A percentile compares a stretch with the other conserved stretches of the same genome.
Evolutionary conservation across 2,113 vertebrate genomes (phyloP).

Genomic region (Carassius gibelio): DNA sequence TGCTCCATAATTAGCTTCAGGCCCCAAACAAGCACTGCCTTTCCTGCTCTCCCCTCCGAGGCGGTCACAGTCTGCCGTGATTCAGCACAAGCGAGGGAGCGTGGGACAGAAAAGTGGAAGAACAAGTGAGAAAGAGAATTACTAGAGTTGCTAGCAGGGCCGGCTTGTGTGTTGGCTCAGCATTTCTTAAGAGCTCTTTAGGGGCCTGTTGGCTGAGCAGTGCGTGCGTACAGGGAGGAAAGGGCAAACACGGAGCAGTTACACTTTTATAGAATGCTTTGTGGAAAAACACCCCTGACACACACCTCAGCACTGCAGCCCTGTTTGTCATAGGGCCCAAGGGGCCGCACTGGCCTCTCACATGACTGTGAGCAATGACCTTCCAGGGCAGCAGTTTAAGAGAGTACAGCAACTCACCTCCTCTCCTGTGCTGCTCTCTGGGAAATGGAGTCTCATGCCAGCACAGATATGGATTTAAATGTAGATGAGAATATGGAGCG

Average conservation of each 20-base stretch:
- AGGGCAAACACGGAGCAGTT: conserved; percentile 79
- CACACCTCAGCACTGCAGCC: conserved; percentile 76
- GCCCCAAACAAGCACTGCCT: conserved; percentile 70
- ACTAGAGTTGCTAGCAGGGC: conserved; percentile 66
- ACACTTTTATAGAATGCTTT: conserved; percentile 84
- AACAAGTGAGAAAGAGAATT: conserved; percentile 48
- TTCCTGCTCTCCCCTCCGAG: conserved; percentile 56
- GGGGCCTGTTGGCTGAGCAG: conserved; percentile 77
- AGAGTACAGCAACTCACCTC: conserved; percentile 64
- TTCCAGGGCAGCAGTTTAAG: conserved; percentile 72
- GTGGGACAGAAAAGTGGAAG: conserved; percentile 16
- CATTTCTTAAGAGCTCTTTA: conserved; percentile 81
- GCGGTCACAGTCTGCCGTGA: conserved; percentile 49
- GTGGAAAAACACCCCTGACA: conserved; percentile 83
- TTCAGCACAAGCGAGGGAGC: conserved; percentile 65
- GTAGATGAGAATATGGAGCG: not conserved
- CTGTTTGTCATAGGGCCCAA: conserved; percentile 78
- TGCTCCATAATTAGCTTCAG: conserved; percentile 81
- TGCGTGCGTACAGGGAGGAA: conserved; percentile 68
- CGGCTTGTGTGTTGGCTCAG: conserved; percentile 74
- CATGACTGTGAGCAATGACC: conserved; percentile 75
- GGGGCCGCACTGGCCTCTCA: conserved; percentile 71
- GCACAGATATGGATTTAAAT: not conserved
- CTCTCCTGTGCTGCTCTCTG: conserved; percentile 61
- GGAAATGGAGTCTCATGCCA: conserved; percentile 62